These are phyloP conservation scores for Astatoreochromis straeleni DNA, from an alignment of 2,113 vertebrate species.

Conservation along the genomic window DNA sequence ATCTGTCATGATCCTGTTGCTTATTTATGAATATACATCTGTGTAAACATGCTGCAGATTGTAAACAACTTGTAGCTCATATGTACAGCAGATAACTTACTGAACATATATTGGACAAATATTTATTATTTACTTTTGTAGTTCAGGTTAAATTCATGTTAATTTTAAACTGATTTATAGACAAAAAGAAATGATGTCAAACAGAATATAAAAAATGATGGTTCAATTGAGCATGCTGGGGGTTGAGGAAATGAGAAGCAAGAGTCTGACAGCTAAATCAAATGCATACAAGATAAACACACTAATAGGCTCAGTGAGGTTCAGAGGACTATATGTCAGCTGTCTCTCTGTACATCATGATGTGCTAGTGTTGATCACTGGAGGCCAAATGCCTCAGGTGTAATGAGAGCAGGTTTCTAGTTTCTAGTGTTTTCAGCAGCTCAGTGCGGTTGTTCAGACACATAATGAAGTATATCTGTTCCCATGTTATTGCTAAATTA, in stretches of 20 bases:
- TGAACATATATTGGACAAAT: background rate
- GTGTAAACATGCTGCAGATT: background rate
- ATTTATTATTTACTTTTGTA: background rate
- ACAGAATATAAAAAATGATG: background rate
- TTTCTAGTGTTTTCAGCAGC: background rate
- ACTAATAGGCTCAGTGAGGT: background rate
- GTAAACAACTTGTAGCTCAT: background rate
- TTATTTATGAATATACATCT: background rate
- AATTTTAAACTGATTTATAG: background rate
- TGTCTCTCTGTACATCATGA: background rate
- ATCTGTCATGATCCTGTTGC: background rate
- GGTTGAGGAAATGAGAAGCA: background rate
- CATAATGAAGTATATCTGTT: background rate
- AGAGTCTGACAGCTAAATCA: background rate
- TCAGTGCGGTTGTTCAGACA: background rate
- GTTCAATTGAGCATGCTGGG: background rate
- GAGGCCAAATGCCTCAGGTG: background rate
- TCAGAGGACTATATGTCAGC: background rate
- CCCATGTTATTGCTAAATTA: background rate
- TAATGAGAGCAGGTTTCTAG: background rate
- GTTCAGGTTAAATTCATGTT: background rate
- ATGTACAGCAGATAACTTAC: background rate
- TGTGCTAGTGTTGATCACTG: background rate
- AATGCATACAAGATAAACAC: background rate
- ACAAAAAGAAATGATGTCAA: background rate